Evolutionary conservation across 2,113 vertebrate genomes (phyloP).

Genomic region (Nansenia antarctica): DNA sequence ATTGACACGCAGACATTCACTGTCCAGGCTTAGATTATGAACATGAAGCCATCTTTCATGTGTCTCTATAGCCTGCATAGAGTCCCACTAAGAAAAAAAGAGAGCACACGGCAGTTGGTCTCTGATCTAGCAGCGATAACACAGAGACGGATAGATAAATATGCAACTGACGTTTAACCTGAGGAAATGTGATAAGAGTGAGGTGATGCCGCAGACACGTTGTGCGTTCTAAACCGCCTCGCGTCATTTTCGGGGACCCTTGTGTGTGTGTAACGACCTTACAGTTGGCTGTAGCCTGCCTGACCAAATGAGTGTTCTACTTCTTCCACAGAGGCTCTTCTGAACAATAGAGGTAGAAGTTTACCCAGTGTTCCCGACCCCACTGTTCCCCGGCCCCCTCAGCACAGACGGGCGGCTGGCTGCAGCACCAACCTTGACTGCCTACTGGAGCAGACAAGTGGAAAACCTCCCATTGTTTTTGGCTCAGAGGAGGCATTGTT

Average conservation of each 20-base stretch:
- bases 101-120: neutral
- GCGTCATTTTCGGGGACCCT: neutral
- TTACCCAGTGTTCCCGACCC: slow-evolving; percentile 9
- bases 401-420: slow-evolving; percentile 11
- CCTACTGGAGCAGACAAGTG: slow-evolving; percentile 50
- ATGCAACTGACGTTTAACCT: slow-evolving; percentile 54
- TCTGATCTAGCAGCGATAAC: neutral
- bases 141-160: neutral
- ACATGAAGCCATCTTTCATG: neutral
- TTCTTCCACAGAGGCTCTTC: slow-evolving; percentile 23
- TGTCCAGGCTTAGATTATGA: neutral
- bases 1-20: neutral
- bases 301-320: neutral
- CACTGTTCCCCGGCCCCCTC: slow-evolving; percentile 11
- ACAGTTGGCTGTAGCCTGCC: neutral
- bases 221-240: neutral
- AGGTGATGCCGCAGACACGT: slow-evolving; percentile 16
- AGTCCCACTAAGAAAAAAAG: neutral
- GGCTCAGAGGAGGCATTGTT: slow-evolving; percentile 51
- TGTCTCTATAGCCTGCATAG: neutral
- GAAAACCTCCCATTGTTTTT: slow-evolving; percentile 46
- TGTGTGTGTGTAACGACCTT: neutral
- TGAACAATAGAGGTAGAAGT: slow-evolving; percentile 27
- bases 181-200: slow-evolving; percentile 59
- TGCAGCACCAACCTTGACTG: slow-evolving; percentile 28